These are phyloP conservation scores for Lytechinus pictus DNA, from an alignment of 35 echinoderm and acorn worm genomes.

Conservation along the genomic window DNA sequence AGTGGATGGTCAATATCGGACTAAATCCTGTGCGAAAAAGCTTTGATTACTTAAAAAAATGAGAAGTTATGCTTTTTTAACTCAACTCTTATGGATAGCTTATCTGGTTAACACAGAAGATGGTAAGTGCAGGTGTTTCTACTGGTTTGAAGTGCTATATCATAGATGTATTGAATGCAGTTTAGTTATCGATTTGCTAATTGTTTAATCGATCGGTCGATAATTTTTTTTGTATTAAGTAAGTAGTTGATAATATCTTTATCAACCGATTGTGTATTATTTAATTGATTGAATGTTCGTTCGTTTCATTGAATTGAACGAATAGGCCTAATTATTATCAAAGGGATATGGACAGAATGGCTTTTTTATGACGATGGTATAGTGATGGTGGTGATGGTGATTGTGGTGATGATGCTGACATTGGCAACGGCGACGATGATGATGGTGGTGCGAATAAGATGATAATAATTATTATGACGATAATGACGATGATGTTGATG, in stretches of 20 bases:
- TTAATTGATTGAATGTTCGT: background rate
- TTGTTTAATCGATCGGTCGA: background rate
- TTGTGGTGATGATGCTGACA: too few relatives aligned
- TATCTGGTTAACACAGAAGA: background rate
- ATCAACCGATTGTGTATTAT: background rate
- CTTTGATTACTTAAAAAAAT: background rate
- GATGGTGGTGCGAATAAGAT: too few relatives aligned
- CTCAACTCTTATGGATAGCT: background rate
- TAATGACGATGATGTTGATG: background rate
- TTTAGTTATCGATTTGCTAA: background rate
- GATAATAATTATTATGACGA: too few relatives aligned
- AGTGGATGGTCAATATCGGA: background rate
- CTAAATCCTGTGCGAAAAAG: background rate
- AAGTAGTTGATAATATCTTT: too few relatives aligned
- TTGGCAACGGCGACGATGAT: too few relatives aligned
- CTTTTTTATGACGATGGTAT: too few relatives aligned
- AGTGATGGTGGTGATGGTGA: too few relatives aligned
- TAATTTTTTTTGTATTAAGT: too few relatives aligned
- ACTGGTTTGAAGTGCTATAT: background rate
- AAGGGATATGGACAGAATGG: too few relatives aligned
- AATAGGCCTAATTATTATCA: too few relatives aligned
- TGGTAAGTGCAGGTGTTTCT: background rate
- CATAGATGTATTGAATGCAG: background rate
- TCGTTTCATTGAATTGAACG: background rate
- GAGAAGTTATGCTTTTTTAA: background rate